Evolutionary conservation across 2,797 vertebrate species (phyloP).

Genomic region (Mormyrops boulengeri): DNA sequence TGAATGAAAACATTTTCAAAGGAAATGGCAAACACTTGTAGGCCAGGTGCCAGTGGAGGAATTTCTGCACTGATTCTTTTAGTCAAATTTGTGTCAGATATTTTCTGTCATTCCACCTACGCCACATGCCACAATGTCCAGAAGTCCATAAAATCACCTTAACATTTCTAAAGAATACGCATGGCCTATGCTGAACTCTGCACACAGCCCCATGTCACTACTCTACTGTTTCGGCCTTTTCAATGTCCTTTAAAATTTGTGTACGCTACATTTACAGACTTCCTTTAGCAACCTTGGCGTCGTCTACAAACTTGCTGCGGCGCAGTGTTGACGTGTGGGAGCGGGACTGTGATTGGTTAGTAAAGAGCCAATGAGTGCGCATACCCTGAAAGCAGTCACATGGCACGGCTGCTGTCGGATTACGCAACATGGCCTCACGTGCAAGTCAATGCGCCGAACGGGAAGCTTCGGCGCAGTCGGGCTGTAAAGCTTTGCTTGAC

Average conservation of each 20-base stretch:
- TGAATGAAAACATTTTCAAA: not conserved
- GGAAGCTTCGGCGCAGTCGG: not conserved
- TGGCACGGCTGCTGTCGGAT: constrained; percentile 16
- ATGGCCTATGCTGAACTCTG: not conserved
- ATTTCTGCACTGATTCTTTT: not conserved
- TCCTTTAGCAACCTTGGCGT: not conserved
- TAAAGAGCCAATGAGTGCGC: constrained; percentile 11
- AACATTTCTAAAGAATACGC: not conserved
- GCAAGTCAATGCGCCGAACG: constrained; percentile 14
- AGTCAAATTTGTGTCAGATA: not conserved
- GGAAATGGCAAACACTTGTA: not conserved
- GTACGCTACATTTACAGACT: not conserved
- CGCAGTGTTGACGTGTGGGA: not conserved
- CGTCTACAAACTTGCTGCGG: not conserved
- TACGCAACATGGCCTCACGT: constrained; percentile 22
- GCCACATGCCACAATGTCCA: not conserved
- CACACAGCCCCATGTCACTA: not conserved
- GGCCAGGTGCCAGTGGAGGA: not conserved
- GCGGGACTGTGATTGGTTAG: constrained; percentile 6
- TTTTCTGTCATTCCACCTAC: not conserved
- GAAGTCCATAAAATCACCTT: not conserved
- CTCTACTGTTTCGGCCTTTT: not conserved
- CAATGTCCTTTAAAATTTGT: not conserved
- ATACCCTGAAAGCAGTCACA: constrained; percentile 2
- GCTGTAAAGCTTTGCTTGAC: not conserved